phyloP scores from a whole-genome alignment of 2,888 invertebrate species.

The Subacronicta megacephala region DNA sequence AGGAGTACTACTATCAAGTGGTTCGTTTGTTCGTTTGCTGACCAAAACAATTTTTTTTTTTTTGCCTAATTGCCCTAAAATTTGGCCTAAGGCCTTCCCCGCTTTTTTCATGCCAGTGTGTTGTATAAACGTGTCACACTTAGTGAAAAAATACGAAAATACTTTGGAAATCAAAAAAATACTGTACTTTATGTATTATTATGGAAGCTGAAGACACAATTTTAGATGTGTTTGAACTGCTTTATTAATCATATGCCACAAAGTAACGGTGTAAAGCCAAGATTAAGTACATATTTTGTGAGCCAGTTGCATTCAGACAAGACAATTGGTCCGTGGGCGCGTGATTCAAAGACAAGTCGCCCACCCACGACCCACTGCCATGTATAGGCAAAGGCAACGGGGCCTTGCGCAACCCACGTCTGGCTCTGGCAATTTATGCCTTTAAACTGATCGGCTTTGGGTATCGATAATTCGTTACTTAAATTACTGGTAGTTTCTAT shows the following conservation, averaged over 20 bases:
- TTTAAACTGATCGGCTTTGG: constrained; percentile 52
- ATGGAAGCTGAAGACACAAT: no score
- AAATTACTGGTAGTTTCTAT: no score
- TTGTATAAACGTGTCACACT: no score
- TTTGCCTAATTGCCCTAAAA: no score
- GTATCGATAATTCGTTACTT: constrained; percentile 58
- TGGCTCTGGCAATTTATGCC: constrained; percentile 49
- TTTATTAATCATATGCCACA: constrained; percentile 21
- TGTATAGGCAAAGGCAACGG: constrained; percentile 69
- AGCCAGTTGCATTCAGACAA: constrained; percentile 69
- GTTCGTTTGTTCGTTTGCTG: no score
- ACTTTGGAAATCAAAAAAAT: no score
- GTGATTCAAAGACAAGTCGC: constrained; percentile 78
- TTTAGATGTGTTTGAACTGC: constrained; percentile 16
- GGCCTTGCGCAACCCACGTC: constrained; percentile 75
- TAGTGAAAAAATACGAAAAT: no score
- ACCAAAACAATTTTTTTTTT: no score
- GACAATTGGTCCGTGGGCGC: constrained; percentile 75
- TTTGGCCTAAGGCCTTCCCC: no score
- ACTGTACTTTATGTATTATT: no score
- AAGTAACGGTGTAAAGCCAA: constrained; percentile 44
- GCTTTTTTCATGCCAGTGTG: no score
- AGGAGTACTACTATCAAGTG: no score
- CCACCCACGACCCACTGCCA: constrained; percentile 72
- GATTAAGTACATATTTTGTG: constrained; percentile 54